Conservation (phyloP, 2,888 invertebrate genomes). For the Clunio marinus region DNA sequence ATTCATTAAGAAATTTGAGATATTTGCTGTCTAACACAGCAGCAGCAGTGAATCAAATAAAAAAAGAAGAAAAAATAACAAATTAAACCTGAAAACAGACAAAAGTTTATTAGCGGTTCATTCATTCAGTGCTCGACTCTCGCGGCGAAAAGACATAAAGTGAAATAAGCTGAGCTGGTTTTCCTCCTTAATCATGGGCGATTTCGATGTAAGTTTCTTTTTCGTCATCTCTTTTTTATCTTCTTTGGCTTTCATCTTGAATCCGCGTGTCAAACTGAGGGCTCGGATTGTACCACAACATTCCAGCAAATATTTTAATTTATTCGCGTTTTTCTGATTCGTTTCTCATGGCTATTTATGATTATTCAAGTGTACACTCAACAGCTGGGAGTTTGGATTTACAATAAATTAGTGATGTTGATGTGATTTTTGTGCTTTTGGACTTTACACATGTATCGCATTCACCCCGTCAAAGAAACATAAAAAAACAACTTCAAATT, state of each 20-base stretch:
- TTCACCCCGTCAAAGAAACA: too few relatives aligned
- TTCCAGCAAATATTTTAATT: constrained; percentile 8
- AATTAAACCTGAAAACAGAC: background rate
- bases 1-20: too few relatives aligned
- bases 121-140: background rate
- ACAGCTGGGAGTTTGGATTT: background rate
- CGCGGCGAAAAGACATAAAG: background rate
- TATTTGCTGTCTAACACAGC: background rate
- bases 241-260: too few relatives aligned
- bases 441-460: background rate
- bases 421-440: background rate
- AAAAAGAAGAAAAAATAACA: background rate
- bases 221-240: background rate
- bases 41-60: background rate
- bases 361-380: background rate
- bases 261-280: too few relatives aligned
- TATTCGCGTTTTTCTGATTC: background rate
- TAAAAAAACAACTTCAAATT: too few relatives aligned
- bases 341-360: background rate
- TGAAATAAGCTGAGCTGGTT: background rate
- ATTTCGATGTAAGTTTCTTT: constrained; percentile 23
- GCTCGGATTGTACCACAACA: constrained; percentile 1
- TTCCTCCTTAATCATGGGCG: background rate
- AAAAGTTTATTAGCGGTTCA: background rate
- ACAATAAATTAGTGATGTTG: background rate